Evolutionary conservation across 1,140 invertebrate genomes (phyloP).

Genomic region (Drosophila bocqueti): DNA sequence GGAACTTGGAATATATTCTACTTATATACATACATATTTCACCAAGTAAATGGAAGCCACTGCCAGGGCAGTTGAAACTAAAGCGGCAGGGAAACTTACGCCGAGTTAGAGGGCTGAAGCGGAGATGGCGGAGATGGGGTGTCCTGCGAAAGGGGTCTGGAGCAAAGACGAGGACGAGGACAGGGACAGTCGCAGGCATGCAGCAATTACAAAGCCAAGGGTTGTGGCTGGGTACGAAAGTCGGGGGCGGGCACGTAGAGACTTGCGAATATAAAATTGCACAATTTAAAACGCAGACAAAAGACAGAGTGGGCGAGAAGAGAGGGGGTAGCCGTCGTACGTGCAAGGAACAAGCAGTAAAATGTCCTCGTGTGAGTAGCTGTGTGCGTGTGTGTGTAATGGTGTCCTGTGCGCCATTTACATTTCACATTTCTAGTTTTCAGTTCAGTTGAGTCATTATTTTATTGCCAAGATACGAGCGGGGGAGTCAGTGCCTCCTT

Average conservation of each 20-base stretch:
- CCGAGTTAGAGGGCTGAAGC: slow-evolving; percentile 30
- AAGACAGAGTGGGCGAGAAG: slow-evolving; percentile 25
- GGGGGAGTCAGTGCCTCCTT: slow-evolving; percentile 57
- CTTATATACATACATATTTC: slow-evolving; percentile 15
- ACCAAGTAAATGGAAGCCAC: slow-evolving; percentile 31
- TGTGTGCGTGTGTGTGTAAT: slow-evolving; percentile 28
- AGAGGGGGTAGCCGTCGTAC: slow-evolving; percentile 31
- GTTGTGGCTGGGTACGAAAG: slow-evolving; percentile 14
- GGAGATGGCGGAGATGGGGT: background rate
- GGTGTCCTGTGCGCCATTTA: slow-evolving; percentile 76
- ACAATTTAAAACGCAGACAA: slow-evolving; percentile 77
- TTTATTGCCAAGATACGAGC: slow-evolving; percentile 81
- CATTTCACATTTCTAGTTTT: slow-evolving; percentile 84
- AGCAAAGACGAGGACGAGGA: slow-evolving; percentile 1
- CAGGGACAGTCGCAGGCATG: slow-evolving; percentile 56
- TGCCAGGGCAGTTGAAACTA: slow-evolving; percentile 54
- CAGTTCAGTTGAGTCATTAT: slow-evolving; percentile 84
- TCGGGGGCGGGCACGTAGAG: slow-evolving; percentile 55
- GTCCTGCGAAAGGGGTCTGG: background rate
- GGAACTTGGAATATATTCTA: background rate
- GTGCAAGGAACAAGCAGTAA: slow-evolving; percentile 56
- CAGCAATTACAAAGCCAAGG: slow-evolving; percentile 69
- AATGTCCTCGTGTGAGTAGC: slow-evolving; percentile 38
- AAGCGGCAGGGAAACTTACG: slow-evolving; percentile 62
- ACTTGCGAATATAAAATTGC: slow-evolving; percentile 83